These are phyloP conservation scores for Conger conger DNA, from an alignment of 2,113 vertebrate species.

Conservation along the genomic window DNA sequence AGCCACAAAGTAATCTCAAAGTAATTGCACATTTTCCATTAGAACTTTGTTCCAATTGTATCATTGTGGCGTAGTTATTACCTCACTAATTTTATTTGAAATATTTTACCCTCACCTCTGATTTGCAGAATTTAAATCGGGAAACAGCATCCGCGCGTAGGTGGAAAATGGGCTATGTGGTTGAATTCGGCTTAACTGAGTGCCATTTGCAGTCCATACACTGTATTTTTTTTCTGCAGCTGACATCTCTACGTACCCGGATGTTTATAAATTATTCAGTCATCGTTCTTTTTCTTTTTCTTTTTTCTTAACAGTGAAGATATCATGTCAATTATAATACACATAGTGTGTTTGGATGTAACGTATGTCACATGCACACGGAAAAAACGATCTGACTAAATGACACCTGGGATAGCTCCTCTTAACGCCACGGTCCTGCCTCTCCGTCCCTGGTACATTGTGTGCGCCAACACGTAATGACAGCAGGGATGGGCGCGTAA, in stretches of 20 bases:
- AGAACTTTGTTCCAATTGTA: neutral
- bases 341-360: conserved; percentile 21
- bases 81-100: neutral
- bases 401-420: neutral
- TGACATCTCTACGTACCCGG: conserved; percentile 13
- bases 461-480: neutral
- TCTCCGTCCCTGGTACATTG: neutral
- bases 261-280: conserved; percentile 34
- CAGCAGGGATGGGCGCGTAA: neutral
- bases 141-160: neutral
- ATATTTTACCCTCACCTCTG: neutral
- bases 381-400: conserved; percentile 10
- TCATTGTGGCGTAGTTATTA: neutral
- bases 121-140: neutral
- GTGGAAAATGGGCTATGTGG: neutral
- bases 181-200: neutral
- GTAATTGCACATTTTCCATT: neutral
- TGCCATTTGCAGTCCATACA: neutral
- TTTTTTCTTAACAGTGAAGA: neutral
- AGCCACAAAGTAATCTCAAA: neutral
- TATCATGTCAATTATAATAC: conserved; percentile 27
- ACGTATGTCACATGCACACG: conserved; percentile 5
- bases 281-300: conserved; percentile 20
- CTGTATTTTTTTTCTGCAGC: neutral
- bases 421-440: no score